These are phyloP conservation scores for Ataeniobius toweri DNA, from an alignment of 2,797 vertebrate genomes.

Conservation along the genomic window DNA sequence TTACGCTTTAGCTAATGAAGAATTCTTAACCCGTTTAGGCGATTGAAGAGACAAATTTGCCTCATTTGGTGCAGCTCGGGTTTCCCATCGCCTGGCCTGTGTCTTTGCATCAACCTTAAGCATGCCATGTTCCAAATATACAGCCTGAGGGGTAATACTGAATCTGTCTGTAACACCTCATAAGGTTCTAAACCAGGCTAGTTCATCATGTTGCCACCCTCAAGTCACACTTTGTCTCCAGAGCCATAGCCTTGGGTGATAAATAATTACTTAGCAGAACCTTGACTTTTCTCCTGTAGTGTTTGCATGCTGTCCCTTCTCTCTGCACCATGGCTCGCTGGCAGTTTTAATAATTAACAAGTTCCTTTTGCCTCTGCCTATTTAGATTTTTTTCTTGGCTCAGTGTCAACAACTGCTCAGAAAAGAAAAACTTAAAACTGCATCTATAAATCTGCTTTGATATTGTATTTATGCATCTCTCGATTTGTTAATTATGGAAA, in stretches of 20 bases:
- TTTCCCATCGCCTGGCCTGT: conserved; percentile 25
- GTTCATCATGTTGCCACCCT: conserved; percentile 40
- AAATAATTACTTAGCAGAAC: conserved; percentile 77
- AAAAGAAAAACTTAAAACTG: neutral
- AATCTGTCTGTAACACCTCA: conserved; percentile 49
- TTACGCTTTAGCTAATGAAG: conserved; percentile 22
- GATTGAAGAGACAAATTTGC: conserved; percentile 24
- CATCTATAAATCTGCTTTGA: neutral
- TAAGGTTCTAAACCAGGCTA: conserved; percentile 22
- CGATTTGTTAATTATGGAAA: conserved; percentile 19
- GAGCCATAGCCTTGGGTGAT: conserved; percentile 63
- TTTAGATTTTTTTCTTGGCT: conserved; percentile 38
- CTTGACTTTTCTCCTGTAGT: conserved; percentile 63
- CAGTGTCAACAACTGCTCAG: conserved; percentile 12
- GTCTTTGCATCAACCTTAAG: conserved; percentile 25
- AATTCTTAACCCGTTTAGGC: conserved; percentile 15
- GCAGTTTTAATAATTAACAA: conserved; percentile 75
- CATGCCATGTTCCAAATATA: conserved; percentile 30
- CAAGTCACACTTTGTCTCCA: conserved; percentile 40
- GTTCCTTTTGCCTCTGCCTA: conserved; percentile 50
- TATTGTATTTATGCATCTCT: neutral
- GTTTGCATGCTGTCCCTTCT: conserved; percentile 69
- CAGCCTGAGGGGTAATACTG: conserved; percentile 36
- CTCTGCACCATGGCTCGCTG: conserved; percentile 64
- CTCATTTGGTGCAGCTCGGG: conserved; percentile 11